Base-by-base conservation (phyloP, 2,797 vertebrate genomes). In the Enteromius trimaculatus region DNA sequence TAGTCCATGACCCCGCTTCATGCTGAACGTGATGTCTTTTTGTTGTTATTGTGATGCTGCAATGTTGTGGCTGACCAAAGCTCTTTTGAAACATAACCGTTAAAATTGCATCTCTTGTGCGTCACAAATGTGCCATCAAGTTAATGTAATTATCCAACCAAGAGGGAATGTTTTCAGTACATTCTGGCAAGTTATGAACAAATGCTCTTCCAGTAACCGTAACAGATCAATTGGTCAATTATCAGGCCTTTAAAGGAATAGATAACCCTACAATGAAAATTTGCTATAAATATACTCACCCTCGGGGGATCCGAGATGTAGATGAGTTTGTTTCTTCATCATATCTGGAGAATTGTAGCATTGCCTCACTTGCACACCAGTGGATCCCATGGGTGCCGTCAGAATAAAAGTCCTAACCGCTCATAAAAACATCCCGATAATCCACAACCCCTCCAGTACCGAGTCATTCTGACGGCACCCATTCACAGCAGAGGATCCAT, bases 61-160 rank as follows among this genome's bases (percentile, higher is more conserved):
- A 80, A 71, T 47, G 9, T 3, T 60, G 53, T 47, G 79, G 79
- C 68, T 17, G 13, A 71, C 79, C 53, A 58, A 58, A 44, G 19
- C 39, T 60, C 23, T 62, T 71, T 70, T 21, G 37, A 71, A 80
- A 80, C 23, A 29, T 34, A 21, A 9, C 51, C 0, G 49, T 31
- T 80, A 51, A 47, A 71, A 31, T 14, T n/a, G 23, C 51, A 80
- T 23, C 26, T 47, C 53, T 70, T 55, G 26, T 80, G 68, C 68
- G 68, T 80, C 51, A 70, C 79, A 60, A 17, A 71, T 44, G 23
- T 29, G 44, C 13, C 62, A 34, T 34, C 7, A 11, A 51, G 29
- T 26, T 17, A 19, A 23, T 26, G 44, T 6, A 23, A 74, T 53
- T 7, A 51, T 19, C 26, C 5, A n/a, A 29, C 70, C 31, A 51